Conservation (phyloP, 2,888 invertebrate genomes). For the Apotomis capreana region DNA sequence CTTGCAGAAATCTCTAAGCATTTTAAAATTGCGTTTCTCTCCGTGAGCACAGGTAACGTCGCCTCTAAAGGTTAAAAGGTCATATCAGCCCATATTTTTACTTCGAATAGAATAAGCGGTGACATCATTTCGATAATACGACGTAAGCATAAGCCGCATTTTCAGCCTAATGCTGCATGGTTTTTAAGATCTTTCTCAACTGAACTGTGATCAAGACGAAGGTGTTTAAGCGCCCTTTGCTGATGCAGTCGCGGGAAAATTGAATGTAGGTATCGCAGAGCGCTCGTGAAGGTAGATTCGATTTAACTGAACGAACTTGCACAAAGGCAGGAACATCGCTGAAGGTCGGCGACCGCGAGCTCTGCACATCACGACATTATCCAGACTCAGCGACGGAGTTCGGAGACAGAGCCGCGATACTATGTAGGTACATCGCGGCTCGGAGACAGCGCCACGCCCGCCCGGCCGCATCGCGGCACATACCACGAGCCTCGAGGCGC, state of each 20-base stretch:
- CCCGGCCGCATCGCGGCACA: background rate
- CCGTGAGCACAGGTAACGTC: background rate
- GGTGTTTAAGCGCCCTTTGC: background rate
- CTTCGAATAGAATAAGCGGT: background rate
- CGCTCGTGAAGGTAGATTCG: slow-evolving; percentile 8
- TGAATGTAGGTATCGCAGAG: slow-evolving; percentile 19
- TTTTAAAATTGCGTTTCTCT: slow-evolving; percentile 10
- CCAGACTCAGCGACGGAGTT: background rate
- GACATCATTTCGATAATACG: background rate
- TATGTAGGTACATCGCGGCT: too few species aligned
- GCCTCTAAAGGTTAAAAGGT: background rate
- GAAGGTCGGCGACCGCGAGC: background rate
- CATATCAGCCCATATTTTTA: background rate
- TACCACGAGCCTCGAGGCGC: background rate
- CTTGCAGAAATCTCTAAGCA: slow-evolving; percentile 8
- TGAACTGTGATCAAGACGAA: background rate
- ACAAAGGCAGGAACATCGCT: background rate
- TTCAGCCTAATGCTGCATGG: background rate
- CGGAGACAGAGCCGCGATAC: background rate
- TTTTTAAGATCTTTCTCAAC: background rate
- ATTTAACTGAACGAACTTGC: slow-evolving; percentile 7
- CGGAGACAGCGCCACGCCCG: background rate
- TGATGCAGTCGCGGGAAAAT: slow-evolving; percentile 22
- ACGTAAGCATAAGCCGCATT: slow-evolving; percentile 5
- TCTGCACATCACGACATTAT: background rate